phyloP scores from a whole-genome alignment of 2,888 invertebrate species.

The Megaustenia siamemsis region DNA sequence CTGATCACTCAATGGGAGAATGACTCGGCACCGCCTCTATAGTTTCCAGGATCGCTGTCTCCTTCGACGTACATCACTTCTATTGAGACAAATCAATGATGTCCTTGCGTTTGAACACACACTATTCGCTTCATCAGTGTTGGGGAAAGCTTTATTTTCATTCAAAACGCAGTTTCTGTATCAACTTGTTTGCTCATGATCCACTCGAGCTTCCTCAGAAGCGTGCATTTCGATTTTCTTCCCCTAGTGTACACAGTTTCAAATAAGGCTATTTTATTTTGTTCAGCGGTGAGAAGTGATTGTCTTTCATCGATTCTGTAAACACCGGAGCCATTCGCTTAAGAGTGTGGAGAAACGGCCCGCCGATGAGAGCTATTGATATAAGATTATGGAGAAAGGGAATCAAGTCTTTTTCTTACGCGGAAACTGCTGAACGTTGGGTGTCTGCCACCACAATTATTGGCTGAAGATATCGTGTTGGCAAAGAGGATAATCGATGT shows the following conservation, averaged over 20 bases:
- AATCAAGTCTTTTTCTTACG: background rate
- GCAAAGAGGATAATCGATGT: background rate
- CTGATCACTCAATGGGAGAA: background rate
- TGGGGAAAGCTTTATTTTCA: slow-evolving; percentile 4
- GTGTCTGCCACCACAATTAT: slow-evolving; percentile 1
- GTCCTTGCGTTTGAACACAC: slow-evolving; percentile 22
- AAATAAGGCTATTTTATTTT: slow-evolving; percentile 39
- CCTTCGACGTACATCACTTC: slow-evolving; percentile 1
- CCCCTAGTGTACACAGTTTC: slow-evolving; percentile 19
- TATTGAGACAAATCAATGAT: slow-evolving; percentile 29
- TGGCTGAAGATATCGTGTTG: background rate
- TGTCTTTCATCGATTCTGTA: slow-evolving; percentile 38
- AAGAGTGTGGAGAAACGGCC: slow-evolving; percentile 11
- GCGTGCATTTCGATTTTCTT: slow-evolving; percentile 19
- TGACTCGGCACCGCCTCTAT: background rate
- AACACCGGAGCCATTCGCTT: slow-evolving; percentile 19
- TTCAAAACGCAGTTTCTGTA: slow-evolving; percentile 23
- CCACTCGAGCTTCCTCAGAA: slow-evolving; percentile 3
- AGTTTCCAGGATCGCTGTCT: background rate
- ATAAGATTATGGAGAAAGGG: slow-evolving; percentile 7
- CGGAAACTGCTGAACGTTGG: background rate
- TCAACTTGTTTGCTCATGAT: slow-evolving; percentile 37
- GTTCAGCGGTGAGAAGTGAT: background rate
- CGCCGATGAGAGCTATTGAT: slow-evolving; percentile 3
- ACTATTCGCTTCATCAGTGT: slow-evolving; percentile 11